Conservation (phyloP, 2,113 vertebrate genomes). For the human (Homo sapiens) region DNA sequence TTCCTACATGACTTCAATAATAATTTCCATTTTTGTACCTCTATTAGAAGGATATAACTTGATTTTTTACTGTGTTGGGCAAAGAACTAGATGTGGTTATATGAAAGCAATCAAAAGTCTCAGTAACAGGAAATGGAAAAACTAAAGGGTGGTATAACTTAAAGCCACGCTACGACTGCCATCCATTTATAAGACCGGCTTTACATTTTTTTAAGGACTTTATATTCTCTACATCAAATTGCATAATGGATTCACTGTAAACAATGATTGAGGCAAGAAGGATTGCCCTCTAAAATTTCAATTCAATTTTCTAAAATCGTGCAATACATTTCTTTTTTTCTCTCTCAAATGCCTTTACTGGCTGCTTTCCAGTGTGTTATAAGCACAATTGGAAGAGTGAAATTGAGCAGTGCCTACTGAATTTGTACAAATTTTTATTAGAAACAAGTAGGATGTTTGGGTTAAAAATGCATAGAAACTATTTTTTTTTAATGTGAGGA, state of each 20-base stretch:
- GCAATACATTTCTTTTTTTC: neutral
- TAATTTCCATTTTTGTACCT: neutral
- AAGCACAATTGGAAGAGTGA: neutral
- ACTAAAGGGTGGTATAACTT: neutral
- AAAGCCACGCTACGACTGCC: neutral
- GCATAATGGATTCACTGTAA: neutral
- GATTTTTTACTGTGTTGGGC: neutral
- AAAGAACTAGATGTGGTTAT: neutral
- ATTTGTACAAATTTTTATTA: neutral
- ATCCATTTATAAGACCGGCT: neutral
- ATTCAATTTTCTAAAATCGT: neutral
- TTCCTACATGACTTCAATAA: neutral
- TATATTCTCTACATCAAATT: neutral
- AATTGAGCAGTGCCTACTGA: neutral
- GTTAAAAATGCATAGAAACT: neutral
- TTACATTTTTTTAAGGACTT: neutral
- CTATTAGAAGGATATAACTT: neutral
- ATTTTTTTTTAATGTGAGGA: neutral
- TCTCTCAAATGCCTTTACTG: neutral
- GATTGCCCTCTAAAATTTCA: neutral
- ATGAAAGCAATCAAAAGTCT: neutral
- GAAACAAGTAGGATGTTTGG: neutral
- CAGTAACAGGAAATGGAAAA: slow-evolving; percentile 7
- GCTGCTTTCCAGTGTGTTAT: neutral
- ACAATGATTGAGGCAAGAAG: neutral